phyloP scores from a whole-genome alignment of 2,888 invertebrate genomes.

The Drosophila mimetica region DNA sequence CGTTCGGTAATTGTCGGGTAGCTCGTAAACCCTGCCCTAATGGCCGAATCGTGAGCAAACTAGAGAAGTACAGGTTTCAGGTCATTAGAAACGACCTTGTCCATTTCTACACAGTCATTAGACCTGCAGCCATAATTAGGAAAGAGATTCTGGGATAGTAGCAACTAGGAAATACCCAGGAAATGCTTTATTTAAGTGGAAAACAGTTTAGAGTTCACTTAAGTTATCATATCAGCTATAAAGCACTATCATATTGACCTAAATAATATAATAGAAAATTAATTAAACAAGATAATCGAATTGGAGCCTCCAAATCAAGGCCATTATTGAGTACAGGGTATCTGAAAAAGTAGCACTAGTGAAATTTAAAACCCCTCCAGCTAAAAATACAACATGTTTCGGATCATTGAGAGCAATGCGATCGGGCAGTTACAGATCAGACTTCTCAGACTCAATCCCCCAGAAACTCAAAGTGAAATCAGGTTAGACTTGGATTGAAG shows the following conservation, averaged over 20 bases:
- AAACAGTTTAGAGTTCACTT: neutral
- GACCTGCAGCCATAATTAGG: slow-evolving; percentile 54
- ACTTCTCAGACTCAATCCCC: slow-evolving; percentile 10
- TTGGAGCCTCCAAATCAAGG: neutral
- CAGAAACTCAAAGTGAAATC: slow-evolving; percentile 53
- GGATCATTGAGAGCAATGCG: slow-evolving; percentile 34
- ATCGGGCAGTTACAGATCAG: slow-evolving; percentile 28
- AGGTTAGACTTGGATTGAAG: slow-evolving; percentile 63
- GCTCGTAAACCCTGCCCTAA: slow-evolving; percentile 35
- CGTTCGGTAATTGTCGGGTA: slow-evolving; percentile 29
- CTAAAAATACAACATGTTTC: slow-evolving; percentile 6
- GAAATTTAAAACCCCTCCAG: slow-evolving; percentile 6
- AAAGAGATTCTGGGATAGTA: slow-evolving; percentile 6
- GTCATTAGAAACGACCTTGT: slow-evolving; percentile 63
- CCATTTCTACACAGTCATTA: slow-evolving; percentile 55
- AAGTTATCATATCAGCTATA: neutral
- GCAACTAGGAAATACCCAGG: neutral
- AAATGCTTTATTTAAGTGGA: neutral
- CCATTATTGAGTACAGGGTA: slow-evolving; percentile 8
- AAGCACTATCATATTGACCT: slow-evolving; percentile 1
- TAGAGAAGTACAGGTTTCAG: slow-evolving; percentile 25
- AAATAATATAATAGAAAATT: neutral
- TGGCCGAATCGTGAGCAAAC: slow-evolving; percentile 38
- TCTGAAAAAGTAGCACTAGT: slow-evolving; percentile 8
- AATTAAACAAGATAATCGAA: neutral